phyloP scores from a whole-genome alignment of 2,888 invertebrate species.

The Romanomermis culicivorax region DNA sequence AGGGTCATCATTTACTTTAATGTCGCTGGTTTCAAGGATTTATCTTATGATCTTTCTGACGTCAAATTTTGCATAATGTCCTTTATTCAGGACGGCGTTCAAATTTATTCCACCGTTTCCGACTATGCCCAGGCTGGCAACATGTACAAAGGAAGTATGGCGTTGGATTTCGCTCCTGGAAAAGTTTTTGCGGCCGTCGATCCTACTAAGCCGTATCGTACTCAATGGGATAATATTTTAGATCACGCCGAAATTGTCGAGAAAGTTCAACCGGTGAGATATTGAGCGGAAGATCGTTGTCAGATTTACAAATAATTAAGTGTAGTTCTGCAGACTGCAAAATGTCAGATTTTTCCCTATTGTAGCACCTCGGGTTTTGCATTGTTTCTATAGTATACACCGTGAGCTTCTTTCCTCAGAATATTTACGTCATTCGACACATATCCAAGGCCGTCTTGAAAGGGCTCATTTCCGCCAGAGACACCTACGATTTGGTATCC shows the following conservation, averaged over 20 bases:
- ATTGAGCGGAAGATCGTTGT: too few relatives aligned
- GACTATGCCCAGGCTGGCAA: not conserved
- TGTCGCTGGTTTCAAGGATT: too few relatives aligned
- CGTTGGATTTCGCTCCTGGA: slow-evolving; percentile 2
- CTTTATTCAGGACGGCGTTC: not conserved
- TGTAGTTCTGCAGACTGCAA: too few relatives aligned
- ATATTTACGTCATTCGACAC: not conserved
- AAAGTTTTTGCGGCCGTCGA: not conserved
- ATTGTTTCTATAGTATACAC: too few relatives aligned
- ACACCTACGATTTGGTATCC: not conserved
- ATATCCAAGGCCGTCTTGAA: not conserved
- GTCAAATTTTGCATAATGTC: too few relatives aligned
- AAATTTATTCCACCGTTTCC: not conserved
- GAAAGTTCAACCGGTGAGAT: too few relatives aligned
- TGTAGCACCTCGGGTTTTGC: too few relatives aligned
- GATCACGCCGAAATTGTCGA: not conserved
- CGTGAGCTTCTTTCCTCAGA: not conserved
- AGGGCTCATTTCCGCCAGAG: not conserved
- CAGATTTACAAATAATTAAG: too few relatives aligned
- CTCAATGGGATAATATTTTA: slow-evolving; percentile 7
- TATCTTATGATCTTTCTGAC: too few relatives aligned
- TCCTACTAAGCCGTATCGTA: slow-evolving; percentile 4
- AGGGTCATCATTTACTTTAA: too few relatives aligned
- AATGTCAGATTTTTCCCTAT: too few relatives aligned
- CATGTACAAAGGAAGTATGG: slow-evolving; percentile 1